Conservation (phyloP, 2,797 vertebrate species). For the Hirundo rustica region DNA sequence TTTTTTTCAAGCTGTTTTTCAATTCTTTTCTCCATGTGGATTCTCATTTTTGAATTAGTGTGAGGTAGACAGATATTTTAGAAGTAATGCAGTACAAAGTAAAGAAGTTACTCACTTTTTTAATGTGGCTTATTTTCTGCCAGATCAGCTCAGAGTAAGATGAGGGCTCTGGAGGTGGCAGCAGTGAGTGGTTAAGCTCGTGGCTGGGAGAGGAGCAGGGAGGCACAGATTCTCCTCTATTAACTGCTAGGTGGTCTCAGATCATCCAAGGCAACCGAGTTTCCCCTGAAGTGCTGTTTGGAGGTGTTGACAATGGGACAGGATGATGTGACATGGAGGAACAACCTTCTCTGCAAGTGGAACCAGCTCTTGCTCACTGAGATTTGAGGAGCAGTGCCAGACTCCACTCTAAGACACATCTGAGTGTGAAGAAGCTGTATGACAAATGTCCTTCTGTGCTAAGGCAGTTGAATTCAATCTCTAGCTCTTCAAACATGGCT, state of each 20-base stretch:
- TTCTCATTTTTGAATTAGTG: not conserved
- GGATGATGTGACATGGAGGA: not conserved
- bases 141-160: not conserved
- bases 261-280: not conserved
- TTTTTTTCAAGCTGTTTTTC: not conserved
- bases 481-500: not conserved
- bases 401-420: not conserved
- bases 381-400: not conserved
- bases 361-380: not conserved
- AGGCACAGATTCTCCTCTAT: not conserved
- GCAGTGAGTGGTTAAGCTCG: not conserved
- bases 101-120: not conserved
- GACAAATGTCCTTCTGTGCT: not conserved
- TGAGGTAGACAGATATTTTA: not conserved
- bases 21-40: not conserved
- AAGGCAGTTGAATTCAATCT: not conserved
- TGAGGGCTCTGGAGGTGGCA: not conserved
- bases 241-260: not conserved
- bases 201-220: not conserved
- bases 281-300: not conserved
- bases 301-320: rapidly evolving
- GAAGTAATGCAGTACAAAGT: not conserved
- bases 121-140: not conserved
- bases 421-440: not conserved
- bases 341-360: not conserved